These are phyloP conservation scores for Andrena fulva DNA, from an alignment of 2,888 invertebrate species.

Conservation along the genomic window DNA sequence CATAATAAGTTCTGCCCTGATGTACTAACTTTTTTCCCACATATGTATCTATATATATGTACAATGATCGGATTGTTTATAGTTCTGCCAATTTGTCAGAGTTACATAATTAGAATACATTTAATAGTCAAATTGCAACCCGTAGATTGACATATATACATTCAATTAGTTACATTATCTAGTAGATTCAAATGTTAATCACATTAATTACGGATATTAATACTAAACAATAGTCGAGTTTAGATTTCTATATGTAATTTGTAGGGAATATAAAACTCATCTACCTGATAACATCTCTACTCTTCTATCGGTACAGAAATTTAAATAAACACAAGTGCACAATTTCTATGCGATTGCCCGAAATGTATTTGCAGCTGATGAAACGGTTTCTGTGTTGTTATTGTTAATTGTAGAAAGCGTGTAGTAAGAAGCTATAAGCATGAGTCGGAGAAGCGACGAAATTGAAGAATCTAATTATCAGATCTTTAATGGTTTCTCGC, in stretches of 20 bases:
- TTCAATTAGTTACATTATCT: constrained; percentile 65
- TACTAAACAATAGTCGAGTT: constrained; percentile 64
- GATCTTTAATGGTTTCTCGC: constrained; percentile 13
- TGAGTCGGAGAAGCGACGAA: constrained; percentile 19
- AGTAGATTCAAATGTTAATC: constrained; percentile 63
- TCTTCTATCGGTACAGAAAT: constrained; percentile 8
- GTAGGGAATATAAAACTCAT: constrained; percentile 63
- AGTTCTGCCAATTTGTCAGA: constrained; percentile 57
- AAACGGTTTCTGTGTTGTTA: constrained; percentile 19
- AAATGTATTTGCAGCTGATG: neutral
- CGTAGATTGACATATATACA: constrained; percentile 71
- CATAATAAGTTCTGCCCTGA: constrained; percentile 36
- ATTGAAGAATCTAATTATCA: constrained; percentile 37
- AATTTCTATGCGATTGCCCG: neutral
- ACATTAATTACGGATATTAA: constrained; percentile 69
- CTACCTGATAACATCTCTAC: constrained; percentile 70
- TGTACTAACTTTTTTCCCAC: constrained; percentile 27
- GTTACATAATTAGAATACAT: constrained; percentile 63
- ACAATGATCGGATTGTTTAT: constrained; percentile 57
- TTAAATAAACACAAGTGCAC: constrained; percentile 21
- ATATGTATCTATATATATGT: constrained; percentile 47
- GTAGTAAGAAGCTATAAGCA: constrained; percentile 18
- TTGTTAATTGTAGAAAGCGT: constrained; percentile 7
- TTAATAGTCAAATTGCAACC: constrained; percentile 71
- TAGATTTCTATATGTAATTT: constrained; percentile 63